Evolutionary conservation across 2,797 vertebrate species (phyloP), one percentile per base, ranked within the genome.

Genomic region (Lithobates pipiens): DNA sequence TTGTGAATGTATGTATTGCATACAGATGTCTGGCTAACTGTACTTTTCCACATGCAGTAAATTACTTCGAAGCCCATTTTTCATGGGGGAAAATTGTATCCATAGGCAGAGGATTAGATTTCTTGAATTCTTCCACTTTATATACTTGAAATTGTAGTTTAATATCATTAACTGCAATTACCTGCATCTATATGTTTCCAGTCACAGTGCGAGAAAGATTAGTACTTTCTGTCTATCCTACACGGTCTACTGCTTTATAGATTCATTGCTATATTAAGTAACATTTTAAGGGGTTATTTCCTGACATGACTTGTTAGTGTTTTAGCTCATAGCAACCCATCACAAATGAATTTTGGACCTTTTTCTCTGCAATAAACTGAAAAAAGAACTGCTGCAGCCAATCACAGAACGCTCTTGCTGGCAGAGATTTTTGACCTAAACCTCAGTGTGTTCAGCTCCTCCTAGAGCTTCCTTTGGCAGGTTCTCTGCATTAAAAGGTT

Each of bases 11-110:
- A 70, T 70, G 69, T 54, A 80, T 81, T 81, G 36, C 69, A 81
- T 72, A 39, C 69, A 72, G 46, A 72, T 81, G 78, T 80, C 67
- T 80, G 78, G 67, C 67, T n/a, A n/a, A 72, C 68, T 72, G 79
- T 72, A 61, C 29, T n/a, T 67, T 57, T 21, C 63, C 25, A 50
- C 50, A 29, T 72, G 79, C 15, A 70, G 69, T 57, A 81, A 81
- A 72, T 72, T 57, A 80, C 46, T 72, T 10, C 3, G 25, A 27
- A 65, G 63, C 13, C 63, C 10, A 65, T 65, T 27, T 65, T 65
- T 65, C 63, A 65, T 65, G 63, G 63, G 15, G 63, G n/a, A 65
- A 57, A 65, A n/a, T 65, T 65, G 63, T 65, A 29, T 67, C 65
- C 65, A 67, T 67, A 67, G 65, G 13, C n/a, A 25, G 65, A 67